Evolutionary conservation across 2,113 vertebrate species (phyloP).

Genomic region (Equus przewalskii): DNA sequence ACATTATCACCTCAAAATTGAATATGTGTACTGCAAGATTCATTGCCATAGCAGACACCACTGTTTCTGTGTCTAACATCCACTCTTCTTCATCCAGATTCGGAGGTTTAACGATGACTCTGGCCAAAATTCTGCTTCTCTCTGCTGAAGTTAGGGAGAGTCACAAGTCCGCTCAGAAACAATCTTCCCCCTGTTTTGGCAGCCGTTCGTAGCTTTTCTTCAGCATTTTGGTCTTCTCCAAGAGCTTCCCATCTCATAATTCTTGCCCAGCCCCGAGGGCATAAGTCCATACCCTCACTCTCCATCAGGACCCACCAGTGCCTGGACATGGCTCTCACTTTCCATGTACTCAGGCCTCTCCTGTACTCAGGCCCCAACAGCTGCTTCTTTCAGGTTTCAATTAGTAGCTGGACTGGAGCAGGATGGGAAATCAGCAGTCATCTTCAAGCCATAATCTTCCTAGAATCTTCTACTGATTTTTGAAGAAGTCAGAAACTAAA

Average conservation of each 20-base stretch:
- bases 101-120: neutral
- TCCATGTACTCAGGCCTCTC: neutral
- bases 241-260: neutral
- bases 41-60: neutral
- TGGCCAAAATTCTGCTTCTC: neutral
- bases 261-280: neutral
- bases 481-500: neutral
- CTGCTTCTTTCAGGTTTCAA: neutral
- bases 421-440: neutral
- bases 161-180: neutral
- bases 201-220: neutral
- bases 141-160: neutral
- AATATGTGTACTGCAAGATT: neutral
- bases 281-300: rapidly evolving
- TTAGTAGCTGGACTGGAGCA: neutral
- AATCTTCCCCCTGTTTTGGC: neutral
- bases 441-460: neutral
- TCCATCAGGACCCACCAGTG: neutral
- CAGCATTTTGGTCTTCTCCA: neutral
- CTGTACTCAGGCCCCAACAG: neutral
- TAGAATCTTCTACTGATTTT: neutral
- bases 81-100: neutral
- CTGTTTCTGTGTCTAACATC: neutral
- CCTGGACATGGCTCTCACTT: neutral
- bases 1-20: neutral